These are phyloP conservation scores for Drosophila borealis DNA, from an alignment of 2,888 invertebrate genomes.

Conservation along the genomic window DNA sequence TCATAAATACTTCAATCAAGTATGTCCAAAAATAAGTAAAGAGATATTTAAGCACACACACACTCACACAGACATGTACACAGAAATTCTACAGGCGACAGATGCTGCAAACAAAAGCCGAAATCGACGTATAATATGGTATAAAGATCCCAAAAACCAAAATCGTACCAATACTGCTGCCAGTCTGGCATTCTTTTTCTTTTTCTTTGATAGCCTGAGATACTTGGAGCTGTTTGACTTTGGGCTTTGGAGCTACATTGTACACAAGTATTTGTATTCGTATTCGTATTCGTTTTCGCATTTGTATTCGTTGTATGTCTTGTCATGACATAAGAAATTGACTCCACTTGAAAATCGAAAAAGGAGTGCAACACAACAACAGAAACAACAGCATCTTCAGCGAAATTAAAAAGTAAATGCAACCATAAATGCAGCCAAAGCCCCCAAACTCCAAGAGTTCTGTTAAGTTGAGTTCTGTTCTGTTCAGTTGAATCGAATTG, in stretches of 20 bases:
- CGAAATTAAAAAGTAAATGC: constrained; percentile 77
- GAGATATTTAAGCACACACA: constrained; percentile 71
- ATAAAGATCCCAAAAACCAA: constrained; percentile 30
- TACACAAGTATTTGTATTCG: constrained; percentile 34
- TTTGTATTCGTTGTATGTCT: constrained; percentile 57
- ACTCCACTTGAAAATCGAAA: constrained; percentile 80
- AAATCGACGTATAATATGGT: constrained; percentile 46
- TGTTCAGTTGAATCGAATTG: constrained; percentile 4
- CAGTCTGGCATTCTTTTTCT: constrained; percentile 59
- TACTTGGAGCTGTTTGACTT: constrained; percentile 47
- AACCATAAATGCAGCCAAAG: constrained; percentile 71
- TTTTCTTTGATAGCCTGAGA: constrained; percentile 28
- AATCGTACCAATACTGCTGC: constrained; percentile 43
- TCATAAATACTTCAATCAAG: constrained; percentile 82
- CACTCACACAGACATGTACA: constrained; percentile 19
- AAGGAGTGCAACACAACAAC: constrained; percentile 67
- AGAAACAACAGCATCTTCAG: constrained; percentile 39
- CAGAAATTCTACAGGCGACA: constrained; percentile 49
- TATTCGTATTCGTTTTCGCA: constrained; percentile 34
- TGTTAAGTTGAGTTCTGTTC: constrained; percentile 31
- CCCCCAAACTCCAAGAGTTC: constrained; percentile 38
- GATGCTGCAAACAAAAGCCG: constrained; percentile 49
- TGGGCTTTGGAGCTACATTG: constrained; percentile 40
- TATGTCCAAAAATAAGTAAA: constrained; percentile 79
- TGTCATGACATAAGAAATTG: constrained; percentile 80